Conservation (phyloP, 1,140 invertebrate genomes). For the Dufourea novaeangliae region DNA sequence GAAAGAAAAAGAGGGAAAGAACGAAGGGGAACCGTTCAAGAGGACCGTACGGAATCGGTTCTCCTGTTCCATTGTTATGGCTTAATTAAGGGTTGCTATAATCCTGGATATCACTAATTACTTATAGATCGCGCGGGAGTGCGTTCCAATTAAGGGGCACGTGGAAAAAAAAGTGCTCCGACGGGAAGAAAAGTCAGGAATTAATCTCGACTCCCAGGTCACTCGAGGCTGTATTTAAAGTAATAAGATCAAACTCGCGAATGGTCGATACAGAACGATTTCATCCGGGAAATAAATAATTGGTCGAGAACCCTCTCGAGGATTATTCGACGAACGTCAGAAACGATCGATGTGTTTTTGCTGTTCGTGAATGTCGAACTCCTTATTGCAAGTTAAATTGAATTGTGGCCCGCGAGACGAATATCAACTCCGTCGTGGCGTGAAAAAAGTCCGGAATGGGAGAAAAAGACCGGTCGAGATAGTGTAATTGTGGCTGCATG, state of each 20-base stretch:
- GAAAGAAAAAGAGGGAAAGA: not conserved
- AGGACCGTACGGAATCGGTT: not conserved
- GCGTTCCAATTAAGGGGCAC: conserved; percentile 68
- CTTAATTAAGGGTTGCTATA: conserved; percentile 70
- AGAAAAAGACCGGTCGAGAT: conserved; percentile 12
- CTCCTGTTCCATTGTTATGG: conserved; percentile 69
- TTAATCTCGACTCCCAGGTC: not conserved
- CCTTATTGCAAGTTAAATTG: conserved; percentile 39
- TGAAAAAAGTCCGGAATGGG: not conserved
- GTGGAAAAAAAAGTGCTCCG: not conserved
- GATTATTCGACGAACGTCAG: not conserved
- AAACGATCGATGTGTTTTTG: not conserved
- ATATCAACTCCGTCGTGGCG: not conserved
- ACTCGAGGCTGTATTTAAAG: not conserved
- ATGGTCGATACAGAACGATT: not conserved
- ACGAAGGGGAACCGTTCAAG: conserved; percentile 4
- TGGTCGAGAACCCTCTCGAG: not conserved
- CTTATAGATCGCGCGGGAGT: conserved; percentile 59
- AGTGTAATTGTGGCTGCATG: not conserved
- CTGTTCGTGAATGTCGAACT: conserved; percentile 2
- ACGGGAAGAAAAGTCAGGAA: conserved; percentile 21
- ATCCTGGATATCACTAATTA: conserved; percentile 71
- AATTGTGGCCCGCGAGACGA: not conserved
- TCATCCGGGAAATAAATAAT: not conserved
- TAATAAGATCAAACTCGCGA: not conserved